phyloP scores from a whole-genome alignment of 2,113 vertebrate genomes.

The Galemys pyrenaicus region DNA sequence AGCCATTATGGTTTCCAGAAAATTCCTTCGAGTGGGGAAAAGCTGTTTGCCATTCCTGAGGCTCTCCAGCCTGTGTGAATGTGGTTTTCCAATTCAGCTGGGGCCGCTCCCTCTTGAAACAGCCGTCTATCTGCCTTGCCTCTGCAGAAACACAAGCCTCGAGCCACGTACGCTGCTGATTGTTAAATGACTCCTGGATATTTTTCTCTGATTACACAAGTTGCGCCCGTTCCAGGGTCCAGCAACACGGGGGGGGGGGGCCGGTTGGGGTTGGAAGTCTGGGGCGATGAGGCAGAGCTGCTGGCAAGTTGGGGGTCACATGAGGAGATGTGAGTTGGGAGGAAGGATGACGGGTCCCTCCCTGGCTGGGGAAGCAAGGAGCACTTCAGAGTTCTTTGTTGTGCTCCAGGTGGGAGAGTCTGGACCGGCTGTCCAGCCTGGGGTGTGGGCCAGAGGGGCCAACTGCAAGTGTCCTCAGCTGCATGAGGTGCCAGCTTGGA shows the following conservation, averaged over 20 bases:
- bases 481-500: accelerated
- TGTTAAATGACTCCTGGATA: background rate
- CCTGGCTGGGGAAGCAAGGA: accelerated
- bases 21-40: constrained; percentile 48
- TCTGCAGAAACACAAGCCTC: background rate
- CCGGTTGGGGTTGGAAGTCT: background rate
- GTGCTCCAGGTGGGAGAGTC: accelerated
- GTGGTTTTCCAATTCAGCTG: constrained; percentile 31
- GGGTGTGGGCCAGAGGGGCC: background rate
- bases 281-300: background rate
- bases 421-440: background rate
- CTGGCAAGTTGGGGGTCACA: accelerated
- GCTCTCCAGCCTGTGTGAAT: background rate
- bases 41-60: constrained; percentile 64
- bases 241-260: accelerated
- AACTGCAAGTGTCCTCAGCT: background rate
- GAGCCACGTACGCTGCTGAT: accelerated
- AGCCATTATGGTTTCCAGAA: constrained; percentile 64
- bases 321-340: background rate
- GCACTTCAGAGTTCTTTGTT: too few species aligned
- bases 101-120: background rate
- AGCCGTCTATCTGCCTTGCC: background rate
- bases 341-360: background rate
- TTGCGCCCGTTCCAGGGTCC: accelerated
- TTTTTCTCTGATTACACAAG: background rate